phyloP scores from a whole-genome alignment of 2,888 invertebrate genomes.

The Tigriopus californicus region DNA sequence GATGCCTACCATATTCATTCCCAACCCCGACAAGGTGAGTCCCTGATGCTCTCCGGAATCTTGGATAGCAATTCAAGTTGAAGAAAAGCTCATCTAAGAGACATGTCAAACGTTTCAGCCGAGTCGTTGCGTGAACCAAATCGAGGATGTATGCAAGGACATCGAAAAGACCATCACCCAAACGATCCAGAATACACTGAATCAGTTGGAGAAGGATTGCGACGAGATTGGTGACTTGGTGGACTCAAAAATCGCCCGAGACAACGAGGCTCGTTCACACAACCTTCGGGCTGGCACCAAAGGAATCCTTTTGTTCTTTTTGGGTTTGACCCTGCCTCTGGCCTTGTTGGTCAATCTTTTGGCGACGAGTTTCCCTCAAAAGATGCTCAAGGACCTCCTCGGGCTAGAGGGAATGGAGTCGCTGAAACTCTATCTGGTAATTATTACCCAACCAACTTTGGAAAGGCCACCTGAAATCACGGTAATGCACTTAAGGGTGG shows the following conservation, averaged over 20 bases:
- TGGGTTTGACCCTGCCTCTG: constrained; percentile 25
- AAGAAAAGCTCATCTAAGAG: too few species aligned
- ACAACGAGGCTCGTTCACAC: constrained; percentile 23
- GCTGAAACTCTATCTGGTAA: constrained; percentile 17
- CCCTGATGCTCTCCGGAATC: background rate
- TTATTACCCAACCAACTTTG: background rate
- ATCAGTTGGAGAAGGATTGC: constrained; percentile 35
- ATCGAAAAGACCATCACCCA: constrained; percentile 37
- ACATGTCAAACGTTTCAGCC: too few species aligned
- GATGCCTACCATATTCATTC: constrained; percentile 38
- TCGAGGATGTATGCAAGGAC: constrained; percentile 35
- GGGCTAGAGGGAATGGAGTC: constrained; percentile 13
- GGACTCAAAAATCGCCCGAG: constrained; percentile 26
- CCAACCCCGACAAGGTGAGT: constrained; percentile 28
- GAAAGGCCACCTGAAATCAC: too few species aligned
- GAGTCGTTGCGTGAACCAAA: constrained; percentile 34
- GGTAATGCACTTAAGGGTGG: too few species aligned
- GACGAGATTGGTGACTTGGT: constrained; percentile 30
- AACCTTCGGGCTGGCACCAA: constrained; percentile 19
- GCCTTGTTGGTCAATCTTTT: constrained; percentile 26
- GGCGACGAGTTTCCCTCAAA: constrained; percentile 24
- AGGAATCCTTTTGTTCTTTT: constrained; percentile 25
- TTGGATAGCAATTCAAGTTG: too few species aligned
- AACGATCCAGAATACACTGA: constrained; percentile 35
- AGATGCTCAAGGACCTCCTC: constrained; percentile 19